Conservation (phyloP, 1,140 invertebrate genomes). For the Zaprionus inermis region DNA sequence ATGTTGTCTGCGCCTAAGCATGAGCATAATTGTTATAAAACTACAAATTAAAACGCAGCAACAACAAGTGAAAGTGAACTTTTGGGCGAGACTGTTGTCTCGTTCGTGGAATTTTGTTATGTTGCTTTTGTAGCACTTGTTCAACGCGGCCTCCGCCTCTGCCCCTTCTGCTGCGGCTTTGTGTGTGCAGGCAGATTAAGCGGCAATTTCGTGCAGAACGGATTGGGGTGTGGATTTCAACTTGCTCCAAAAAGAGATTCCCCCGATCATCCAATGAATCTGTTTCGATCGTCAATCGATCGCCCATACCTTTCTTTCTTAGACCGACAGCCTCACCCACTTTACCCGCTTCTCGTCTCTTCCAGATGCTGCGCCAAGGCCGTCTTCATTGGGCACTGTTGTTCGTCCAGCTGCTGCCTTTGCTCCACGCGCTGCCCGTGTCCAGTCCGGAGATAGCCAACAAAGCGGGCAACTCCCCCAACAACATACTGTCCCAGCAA, state of each 20-base stretch:
- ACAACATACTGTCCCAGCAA: constrained; percentile 58
- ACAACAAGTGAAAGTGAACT: constrained; percentile 55
- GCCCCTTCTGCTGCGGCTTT: not conserved
- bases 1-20: constrained; percentile 24
- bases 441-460: constrained; percentile 71
- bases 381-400: constrained; percentile 26
- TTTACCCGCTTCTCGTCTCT: constrained; percentile 3
- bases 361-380: constrained; percentile 52
- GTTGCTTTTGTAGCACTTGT: constrained; percentile 6
- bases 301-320: not conserved
- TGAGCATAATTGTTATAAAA: constrained; percentile 41
- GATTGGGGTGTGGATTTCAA: not conserved
- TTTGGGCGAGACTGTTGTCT: constrained; percentile 29
- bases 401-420: constrained; percentile 29
- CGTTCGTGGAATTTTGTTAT: constrained; percentile 37
- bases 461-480: constrained; percentile 59
- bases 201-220: not conserved
- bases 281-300: too few species aligned
- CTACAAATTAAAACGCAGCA: constrained; percentile 30
- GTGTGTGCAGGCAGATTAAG: too few species aligned
- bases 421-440: constrained; percentile 47
- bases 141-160: not conserved
- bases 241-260: not conserved
- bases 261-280: not conserved
- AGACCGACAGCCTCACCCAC: constrained; percentile 7